These are phyloP conservation scores for Paedocypris sp. DNA, from an alignment of 2,113 vertebrate species.

Conservation along the genomic window DNA sequence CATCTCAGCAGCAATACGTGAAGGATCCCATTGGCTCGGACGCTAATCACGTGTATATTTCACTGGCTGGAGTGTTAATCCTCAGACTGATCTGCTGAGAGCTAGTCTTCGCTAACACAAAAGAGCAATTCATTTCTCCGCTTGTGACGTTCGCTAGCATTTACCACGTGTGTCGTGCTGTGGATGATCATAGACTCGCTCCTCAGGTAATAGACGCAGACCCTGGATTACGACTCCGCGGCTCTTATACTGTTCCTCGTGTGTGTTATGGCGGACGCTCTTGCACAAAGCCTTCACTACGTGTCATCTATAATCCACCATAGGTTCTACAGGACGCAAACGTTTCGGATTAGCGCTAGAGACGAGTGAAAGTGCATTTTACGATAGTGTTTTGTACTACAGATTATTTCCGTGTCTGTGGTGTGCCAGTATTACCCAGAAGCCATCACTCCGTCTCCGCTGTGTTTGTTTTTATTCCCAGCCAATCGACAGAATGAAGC, in stretches of 20 bases:
- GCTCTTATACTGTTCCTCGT: constrained; percentile 8
- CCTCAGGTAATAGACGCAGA: constrained; percentile 18
- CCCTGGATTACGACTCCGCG: not conserved
- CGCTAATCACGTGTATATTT: no score
- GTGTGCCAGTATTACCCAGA: not conserved
- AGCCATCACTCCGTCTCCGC: not conserved
- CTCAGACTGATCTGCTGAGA: no score
- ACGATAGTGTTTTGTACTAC: not conserved
- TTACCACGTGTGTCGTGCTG: constrained; percentile 21
- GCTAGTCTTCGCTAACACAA: constrained; percentile 18
- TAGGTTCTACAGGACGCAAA: constrained; percentile 8
- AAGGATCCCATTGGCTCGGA: no score
- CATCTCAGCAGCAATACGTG: no score
- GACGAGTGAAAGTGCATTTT: not conserved
- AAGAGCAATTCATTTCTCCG: not conserved
- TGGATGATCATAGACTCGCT: constrained; percentile 12
- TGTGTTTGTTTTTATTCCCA: not conserved
- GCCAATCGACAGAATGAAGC: not conserved
- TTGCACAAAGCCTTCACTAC: constrained; percentile 18
- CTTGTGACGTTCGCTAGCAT: constrained; percentile 30
- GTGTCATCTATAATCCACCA: constrained; percentile 19
- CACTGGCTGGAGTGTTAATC: no score
- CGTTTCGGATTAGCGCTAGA: not conserved
- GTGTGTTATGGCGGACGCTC: constrained; percentile 3
- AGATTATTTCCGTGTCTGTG: not conserved